Evolutionary conservation across 2,797 vertebrate species (phyloP), one percentile per base, ranked within the genome.

Genomic region (Tarsius wallacei): DNA sequence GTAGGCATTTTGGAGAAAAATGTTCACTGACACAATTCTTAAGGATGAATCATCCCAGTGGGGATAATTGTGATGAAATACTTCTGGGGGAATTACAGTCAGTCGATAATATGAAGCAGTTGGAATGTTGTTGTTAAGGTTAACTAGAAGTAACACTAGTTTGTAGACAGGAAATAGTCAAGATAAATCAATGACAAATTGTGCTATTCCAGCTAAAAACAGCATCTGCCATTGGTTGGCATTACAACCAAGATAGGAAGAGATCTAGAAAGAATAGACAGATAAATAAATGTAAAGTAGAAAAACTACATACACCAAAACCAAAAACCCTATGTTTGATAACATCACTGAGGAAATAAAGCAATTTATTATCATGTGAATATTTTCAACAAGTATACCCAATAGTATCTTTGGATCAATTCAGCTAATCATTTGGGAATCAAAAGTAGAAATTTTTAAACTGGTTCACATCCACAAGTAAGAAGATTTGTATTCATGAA

Each of bases 401-500:
- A 68, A 74, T 68, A 57, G 21, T 53, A 55, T 84, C 15, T 94
- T 96, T 89, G 26, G 26, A 81, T 77, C 42, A 73, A 81, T 91
- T 28, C 57, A 93, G 33, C 26, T 36, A 93, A 93, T 89, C 78
- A 82, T n/a, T 94, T 91, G 28, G 66, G 55, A 91, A 95, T 97
- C 91, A 93, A 71, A 96, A 93, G 47, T 64, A 68, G 81, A 95
- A 59, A 73, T 71, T 95, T 91, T 89, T 81, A 94, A 96, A 91
- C 15, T 63, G n/a, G 66, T 87, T 94, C 84, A 96, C 73, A 51
- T 94, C 83, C 68, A 61, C 87, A 70, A 36, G 49, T 81, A 93
- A 96, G 26, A 94, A 93, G 53, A 96, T 98, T 92, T 97, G 95
- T 97, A 98, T 97, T 97, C 95, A 94, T 81, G 83, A 94, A 93